Evolutionary conservation across 2,888 invertebrate genomes (phyloP).

Genomic region (Drosophila algonquin): DNA sequence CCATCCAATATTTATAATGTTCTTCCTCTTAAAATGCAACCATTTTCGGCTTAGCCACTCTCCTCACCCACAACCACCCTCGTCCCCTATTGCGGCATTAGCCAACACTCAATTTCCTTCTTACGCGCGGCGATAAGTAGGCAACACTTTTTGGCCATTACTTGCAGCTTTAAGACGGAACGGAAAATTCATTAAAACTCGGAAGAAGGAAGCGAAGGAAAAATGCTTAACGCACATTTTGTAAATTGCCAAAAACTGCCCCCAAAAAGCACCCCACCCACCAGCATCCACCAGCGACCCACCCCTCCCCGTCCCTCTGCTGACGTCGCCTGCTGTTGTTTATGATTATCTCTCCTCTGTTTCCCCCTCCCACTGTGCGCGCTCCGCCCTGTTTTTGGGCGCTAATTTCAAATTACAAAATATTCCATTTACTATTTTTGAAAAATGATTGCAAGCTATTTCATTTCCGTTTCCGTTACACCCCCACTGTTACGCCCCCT

Average conservation of each 20-base stretch:
- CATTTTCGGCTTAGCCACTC: conserved; percentile 2
- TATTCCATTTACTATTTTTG: conserved; percentile 80
- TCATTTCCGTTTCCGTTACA: conserved; percentile 72
- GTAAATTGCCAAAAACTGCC: conserved; percentile 60
- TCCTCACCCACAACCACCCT: background rate
- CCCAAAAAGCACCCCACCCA: conserved; percentile 13
- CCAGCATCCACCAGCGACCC: background rate
- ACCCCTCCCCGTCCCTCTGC: conserved; percentile 20
- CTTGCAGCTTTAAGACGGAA: conserved; percentile 47
- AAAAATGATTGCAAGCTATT: conserved; percentile 81
- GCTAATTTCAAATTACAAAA: conserved; percentile 77
- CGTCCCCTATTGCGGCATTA: conserved; percentile 23
- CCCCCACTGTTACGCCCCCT: conserved; percentile 35
- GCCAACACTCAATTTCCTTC: conserved; percentile 42
- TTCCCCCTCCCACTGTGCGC: background rate
- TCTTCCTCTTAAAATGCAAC: conserved; percentile 8
- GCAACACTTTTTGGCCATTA: conserved; percentile 57
- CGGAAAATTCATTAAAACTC: conserved; percentile 67
- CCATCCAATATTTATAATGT: conserved; percentile 8
- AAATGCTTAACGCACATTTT: conserved; percentile 72
- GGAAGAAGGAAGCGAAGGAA: conserved; percentile 13
- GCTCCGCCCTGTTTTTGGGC: conserved; percentile 30
- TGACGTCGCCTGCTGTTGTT: conserved; percentile 66
- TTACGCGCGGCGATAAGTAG: conserved; percentile 41
- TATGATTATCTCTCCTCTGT: conserved; percentile 67